phyloP scores from a whole-genome alignment of 1,140 invertebrate genomes.

The Pentalonia nigronervosa region DNA sequence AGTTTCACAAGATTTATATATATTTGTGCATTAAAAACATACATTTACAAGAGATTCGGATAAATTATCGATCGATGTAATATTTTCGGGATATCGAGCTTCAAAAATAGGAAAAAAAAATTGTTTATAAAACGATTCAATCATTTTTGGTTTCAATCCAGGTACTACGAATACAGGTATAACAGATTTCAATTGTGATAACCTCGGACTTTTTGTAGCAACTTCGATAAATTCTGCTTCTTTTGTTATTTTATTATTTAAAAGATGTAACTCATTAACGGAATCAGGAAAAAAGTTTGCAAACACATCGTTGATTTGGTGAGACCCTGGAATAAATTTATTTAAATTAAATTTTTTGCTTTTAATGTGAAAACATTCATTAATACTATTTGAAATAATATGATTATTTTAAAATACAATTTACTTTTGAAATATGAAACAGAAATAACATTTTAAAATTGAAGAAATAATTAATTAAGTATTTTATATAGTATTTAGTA shows the following conservation, averaged over 20 bases:
- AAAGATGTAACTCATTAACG: background rate
- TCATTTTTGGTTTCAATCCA: constrained; percentile 39
- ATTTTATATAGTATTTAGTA: background rate
- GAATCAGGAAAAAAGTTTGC: constrained; percentile 5
- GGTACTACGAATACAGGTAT: constrained; percentile 58
- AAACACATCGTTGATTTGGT: background rate
- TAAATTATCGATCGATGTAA: constrained; percentile 24
- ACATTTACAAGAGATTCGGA: background rate
- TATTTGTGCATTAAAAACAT: background rate
- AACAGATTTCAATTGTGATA: constrained; percentile 17
- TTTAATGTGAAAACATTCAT: too few relatives aligned
- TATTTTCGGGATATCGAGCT: background rate
- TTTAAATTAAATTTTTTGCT: background rate
- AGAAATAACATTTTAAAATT: background rate
- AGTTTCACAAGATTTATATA: background rate
- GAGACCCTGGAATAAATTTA: background rate
- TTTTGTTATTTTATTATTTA: constrained; percentile 2
- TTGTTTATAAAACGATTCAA: constrained; percentile 8
- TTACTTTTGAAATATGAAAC: background rate
- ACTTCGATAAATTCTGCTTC: constrained; percentile 53
- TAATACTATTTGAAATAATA: background rate
- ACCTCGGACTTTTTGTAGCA: constrained; percentile 44
- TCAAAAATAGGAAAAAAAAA: constrained; percentile 47
- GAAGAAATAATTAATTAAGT: background rate
- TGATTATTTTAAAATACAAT: background rate